These are phyloP conservation scores for Pantherophis guttatus DNA, from an alignment of 2,113 vertebrate genomes.

Conservation along the genomic window DNA sequence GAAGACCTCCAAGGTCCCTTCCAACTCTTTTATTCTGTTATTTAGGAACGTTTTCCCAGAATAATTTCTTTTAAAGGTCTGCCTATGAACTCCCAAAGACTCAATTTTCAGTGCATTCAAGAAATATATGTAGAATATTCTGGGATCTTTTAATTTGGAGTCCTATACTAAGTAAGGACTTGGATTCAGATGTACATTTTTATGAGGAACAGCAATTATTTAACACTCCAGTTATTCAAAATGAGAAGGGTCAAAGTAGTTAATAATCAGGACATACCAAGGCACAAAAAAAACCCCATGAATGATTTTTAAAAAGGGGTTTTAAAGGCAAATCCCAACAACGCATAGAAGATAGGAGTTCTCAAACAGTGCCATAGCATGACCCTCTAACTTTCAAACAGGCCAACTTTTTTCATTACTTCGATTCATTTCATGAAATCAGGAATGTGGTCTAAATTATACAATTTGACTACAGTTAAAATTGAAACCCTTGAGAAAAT, in stretches of 20 bases:
- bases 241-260: background rate
- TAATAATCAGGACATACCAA: background rate
- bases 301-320: background rate
- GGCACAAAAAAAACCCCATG: background rate
- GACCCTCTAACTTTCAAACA: background rate
- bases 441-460: background rate
- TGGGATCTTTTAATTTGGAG: background rate
- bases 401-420: background rate
- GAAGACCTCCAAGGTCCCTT: no score
- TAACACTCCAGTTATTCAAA: background rate
- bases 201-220: background rate
- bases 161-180: background rate
- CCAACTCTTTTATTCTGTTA: no score
- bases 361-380: background rate
- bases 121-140: background rate
- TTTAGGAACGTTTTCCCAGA: background rate
- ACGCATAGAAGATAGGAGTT: background rate
- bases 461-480: background rate
- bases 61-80: background rate
- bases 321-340: background rate
- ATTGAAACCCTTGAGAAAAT: background rate
- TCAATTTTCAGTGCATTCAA: background rate
- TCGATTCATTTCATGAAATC: background rate
- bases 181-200: background rate
- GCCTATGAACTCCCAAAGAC: background rate